These are phyloP conservation scores for Crotalus horridus DNA, from an alignment of 2,113 vertebrate genomes.

Conservation along the genomic window DNA sequence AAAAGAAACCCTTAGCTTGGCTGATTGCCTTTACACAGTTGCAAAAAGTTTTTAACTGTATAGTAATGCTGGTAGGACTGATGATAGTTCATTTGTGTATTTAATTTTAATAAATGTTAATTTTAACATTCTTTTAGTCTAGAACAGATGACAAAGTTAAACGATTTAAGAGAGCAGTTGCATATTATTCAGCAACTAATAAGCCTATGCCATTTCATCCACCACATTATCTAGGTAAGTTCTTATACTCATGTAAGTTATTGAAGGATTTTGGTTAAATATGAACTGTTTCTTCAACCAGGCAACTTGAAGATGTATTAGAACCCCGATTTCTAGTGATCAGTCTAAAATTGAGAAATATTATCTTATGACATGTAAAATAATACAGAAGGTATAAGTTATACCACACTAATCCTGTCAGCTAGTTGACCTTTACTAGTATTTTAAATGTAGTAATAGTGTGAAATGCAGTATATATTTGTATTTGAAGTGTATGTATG, in stretches of 20 bases:
- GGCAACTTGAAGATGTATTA: background rate
- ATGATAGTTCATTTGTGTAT: background rate
- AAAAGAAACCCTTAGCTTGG: background rate
- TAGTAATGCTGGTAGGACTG: background rate
- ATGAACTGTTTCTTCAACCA: background rate
- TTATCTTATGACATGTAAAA: background rate
- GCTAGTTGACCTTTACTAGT: background rate
- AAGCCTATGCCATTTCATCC: conserved; percentile 80
- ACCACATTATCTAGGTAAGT: conserved; percentile 81
- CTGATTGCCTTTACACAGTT: background rate
- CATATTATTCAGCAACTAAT: conserved; percentile 89
- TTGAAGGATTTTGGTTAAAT: background rate
- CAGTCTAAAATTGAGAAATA: background rate
- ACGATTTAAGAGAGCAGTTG: conserved; percentile 93
- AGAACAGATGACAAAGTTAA: conserved; percentile 92
- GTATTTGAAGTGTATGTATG: background rate
- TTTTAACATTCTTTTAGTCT: conserved; percentile 75
- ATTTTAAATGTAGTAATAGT: background rate
- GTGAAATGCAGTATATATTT: background rate
- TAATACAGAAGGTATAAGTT: background rate
- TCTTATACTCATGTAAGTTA: background rate
- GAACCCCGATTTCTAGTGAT: background rate
- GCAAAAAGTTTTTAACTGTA: background rate
- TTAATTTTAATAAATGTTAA: conserved; percentile 40
- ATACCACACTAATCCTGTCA: background rate